Evolutionary conservation across 1,140 invertebrate species (phyloP), one percentile per base, ranked within the genome.

Genomic region (Drosophila repletoides): DNA sequence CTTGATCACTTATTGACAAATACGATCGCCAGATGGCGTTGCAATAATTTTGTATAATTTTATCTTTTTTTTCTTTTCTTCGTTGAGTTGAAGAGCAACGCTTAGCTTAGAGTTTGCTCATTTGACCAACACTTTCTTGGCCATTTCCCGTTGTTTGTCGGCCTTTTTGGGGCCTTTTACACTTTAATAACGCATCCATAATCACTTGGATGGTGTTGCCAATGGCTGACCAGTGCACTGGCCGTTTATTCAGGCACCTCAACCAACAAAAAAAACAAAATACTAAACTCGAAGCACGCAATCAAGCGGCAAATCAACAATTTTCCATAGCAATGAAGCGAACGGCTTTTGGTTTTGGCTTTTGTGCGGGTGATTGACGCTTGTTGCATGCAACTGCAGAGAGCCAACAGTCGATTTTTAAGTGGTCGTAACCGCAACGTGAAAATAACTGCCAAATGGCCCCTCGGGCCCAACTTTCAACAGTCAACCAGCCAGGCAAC

Each of bases 241-340:
- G n/a, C n/a, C n/a, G n/a, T n/a, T n/a, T n/a, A n/a, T n/a, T n/a
- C n/a, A n/a, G n/a, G n/a, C n/a, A n/a, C n/a, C n/a, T n/a, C n/a
- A n/a, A n/a, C n/a, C n/a, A n/a, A n/a, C n/a, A n/a, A n/a, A n/a
- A n/a, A n/a, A n/a, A n/a, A n/a, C n/a, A n/a, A n/a, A n/a, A 40
- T 40, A 53, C 48, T 55, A 51, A 56, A 66, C 48, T 49, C 53
- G 58, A 84, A 64, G 80, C 79, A 84, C 79, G 79, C 80, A 86
- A 86, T 86, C 81, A 81, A 80, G 80, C 80, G 81, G 81, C 81
- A 87, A 86, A 86, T 80, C 80, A 79, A 87, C 81, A 86, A 86
- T 81, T 87, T 84, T 84, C 80, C 80, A 86, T 76, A 75, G 72
- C 56, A 72, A 86, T 81, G 70, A 59, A 80, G 81, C 71, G 76